Evolutionary conservation across 2,797 vertebrate genomes (phyloP).

Genomic region (Benthosema pterotum): DNA sequence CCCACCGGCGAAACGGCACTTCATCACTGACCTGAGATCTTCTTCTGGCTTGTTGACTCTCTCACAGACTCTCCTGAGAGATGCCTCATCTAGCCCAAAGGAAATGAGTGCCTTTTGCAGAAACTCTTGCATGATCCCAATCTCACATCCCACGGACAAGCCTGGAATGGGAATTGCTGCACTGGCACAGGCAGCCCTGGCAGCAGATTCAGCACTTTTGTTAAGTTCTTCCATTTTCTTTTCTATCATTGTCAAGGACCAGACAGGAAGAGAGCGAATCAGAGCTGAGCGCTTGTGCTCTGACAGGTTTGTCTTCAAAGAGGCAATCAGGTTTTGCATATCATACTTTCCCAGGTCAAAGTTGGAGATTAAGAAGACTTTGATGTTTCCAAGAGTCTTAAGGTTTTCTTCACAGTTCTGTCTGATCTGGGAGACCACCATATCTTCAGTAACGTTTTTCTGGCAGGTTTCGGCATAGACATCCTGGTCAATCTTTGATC

Average conservation of each 20-base stretch:
- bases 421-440: no score
- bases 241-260: conserved; percentile 27
- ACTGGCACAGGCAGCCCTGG: no score
- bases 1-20: background rate
- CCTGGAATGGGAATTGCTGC: no score
- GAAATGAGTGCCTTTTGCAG: no score
- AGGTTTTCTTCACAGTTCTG: conserved; percentile 13
- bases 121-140: no score
- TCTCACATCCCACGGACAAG: background rate
- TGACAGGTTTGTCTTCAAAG: conserved; percentile 26
- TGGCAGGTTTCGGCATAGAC: no score
- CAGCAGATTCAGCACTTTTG: background rate
- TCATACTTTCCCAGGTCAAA: no score
- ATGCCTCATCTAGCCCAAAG: conserved; percentile 1
- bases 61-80: background rate
- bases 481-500: no score
- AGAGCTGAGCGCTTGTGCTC: conserved; percentile 28
- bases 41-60: no score
- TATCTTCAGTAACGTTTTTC: no score
- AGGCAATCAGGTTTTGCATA: conserved; percentile 4
- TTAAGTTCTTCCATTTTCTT: conserved; percentile 23
- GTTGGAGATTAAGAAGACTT: no score
- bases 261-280: conserved; percentile 31
- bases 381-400: background rate
- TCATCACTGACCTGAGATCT: background rate